Base-by-base conservation (phyloP, 2,797 vertebrate genomes). In the Pteropus rufus region DNA sequence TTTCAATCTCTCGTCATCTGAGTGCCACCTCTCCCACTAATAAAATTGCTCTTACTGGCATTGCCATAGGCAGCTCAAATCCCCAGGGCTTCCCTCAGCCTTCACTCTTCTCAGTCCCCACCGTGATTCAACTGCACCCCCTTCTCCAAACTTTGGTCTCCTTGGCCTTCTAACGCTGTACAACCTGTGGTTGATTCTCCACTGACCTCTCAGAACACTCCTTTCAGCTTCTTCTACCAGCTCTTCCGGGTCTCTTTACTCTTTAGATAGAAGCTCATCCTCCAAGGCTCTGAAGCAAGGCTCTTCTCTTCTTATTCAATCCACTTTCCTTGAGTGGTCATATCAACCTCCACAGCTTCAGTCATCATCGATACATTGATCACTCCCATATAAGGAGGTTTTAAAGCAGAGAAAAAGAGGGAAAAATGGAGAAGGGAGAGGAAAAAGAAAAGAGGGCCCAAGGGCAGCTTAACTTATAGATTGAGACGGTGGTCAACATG, bases 21-120 rank as follows among this genome's bases (percentile, higher is more conserved):
- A 46, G 11, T 21, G 34, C 49, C 1, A 0, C 36, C 10, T 69
- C 16, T n/a, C 41, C 34, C 2, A 12, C 29, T 11, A 36, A 77
- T 5, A 44, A 56, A 82, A 26, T 21, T 14, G 10, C 2, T 72
- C 31, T 81, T 85, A 31, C 7, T 36, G 77, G 7, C 34, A 21
- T 10, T 7, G 34, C 8, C 69, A 34, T 3, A 4, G 39, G 58
- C 29, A n/a, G 7, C 12, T 10, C 2, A 5, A 36, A 0, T 15
- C n/a, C 86, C 18, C 24, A 12, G 12, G 5, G 24, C 12, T 65
- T 73, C 24, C 26, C 67, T 73, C 46, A 58, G 19, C 31, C 79
- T 64, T 58, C 41, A 69, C 12, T 23, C 23, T 54, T 41, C 77
- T 91, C 49, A 15, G 4, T 64, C 21, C 21, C 1, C 7, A 31